These are phyloP conservation scores for Hycleus cichorii DNA, from an alignment of 1,140 invertebrate genomes.

Conservation along the genomic window DNA sequence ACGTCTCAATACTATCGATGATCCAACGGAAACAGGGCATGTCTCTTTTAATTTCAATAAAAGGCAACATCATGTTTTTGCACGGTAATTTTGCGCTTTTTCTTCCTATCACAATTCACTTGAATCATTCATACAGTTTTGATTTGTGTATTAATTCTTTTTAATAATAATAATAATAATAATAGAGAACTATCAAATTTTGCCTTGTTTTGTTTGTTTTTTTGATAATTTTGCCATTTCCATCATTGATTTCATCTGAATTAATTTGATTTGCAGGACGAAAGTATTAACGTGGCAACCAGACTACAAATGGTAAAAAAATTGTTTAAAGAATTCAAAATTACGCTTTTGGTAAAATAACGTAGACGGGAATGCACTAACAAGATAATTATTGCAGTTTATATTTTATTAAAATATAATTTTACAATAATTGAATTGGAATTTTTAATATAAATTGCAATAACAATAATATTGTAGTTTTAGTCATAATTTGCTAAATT, in stretches of 20 bases:
- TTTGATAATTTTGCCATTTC: background rate
- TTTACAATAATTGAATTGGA: too few species aligned
- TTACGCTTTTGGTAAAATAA: background rate
- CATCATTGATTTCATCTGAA: background rate
- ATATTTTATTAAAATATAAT: too few species aligned
- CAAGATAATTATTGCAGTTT: background rate
- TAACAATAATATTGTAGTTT: background rate
- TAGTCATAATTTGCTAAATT: background rate
- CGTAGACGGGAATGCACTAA: slow-evolving; percentile 7
- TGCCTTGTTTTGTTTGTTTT: background rate
- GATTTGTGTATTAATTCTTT: background rate
- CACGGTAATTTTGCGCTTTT: slow-evolving; percentile 47
- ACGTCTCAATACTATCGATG: slow-evolving; percentile 32
- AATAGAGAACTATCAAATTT: background rate
- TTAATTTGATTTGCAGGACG: slow-evolving; percentile 58
- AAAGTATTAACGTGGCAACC: slow-evolving; percentile 76
- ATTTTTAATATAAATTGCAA: too few species aligned
- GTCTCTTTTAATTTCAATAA: slow-evolving; percentile 22
- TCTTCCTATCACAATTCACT: slow-evolving; percentile 6
- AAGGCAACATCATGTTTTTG: slow-evolving; percentile 54
- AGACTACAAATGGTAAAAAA: slow-evolving; percentile 70
- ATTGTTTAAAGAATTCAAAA: background rate
- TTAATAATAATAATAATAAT: too few species aligned
- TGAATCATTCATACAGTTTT: background rate
- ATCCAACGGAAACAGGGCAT: slow-evolving; percentile 30